phyloP scores from a whole-genome alignment of 1,140 invertebrate genomes.

The Bathynomus jamesi region DNA sequence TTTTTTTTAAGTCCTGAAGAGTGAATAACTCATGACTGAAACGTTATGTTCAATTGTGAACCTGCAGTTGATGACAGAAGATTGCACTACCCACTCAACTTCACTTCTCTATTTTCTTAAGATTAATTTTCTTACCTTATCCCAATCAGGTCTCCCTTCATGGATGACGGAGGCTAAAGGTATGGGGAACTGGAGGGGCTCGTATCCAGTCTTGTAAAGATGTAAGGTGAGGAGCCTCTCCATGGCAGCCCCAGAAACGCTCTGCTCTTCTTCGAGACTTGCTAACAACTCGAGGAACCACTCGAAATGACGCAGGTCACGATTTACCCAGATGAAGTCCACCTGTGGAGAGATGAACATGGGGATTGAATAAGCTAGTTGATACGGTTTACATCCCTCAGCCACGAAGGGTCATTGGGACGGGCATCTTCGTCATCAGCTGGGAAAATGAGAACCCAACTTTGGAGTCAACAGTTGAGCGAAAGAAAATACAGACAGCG shows the following conservation, averaged over 20 bases:
- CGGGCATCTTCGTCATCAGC: not conserved
- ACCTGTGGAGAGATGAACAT: constrained; percentile 39
- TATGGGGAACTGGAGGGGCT: constrained; percentile 32
- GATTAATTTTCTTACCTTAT: constrained; percentile 26
- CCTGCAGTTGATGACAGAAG: too few species aligned
- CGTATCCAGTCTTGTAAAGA: constrained; percentile 45
- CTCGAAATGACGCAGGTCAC: constrained; percentile 47
- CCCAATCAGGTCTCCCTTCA: constrained; percentile 38
- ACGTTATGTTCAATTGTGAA: too few species aligned
- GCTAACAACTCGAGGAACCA: constrained; percentile 47
- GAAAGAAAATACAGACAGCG: too few species aligned
- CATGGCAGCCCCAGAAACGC: constrained; percentile 40
- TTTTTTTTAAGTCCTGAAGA: too few species aligned
- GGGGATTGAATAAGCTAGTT: too few species aligned
- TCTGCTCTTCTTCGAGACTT: constrained; percentile 44
- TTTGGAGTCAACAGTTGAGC: not conserved
- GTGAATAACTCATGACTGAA: too few species aligned
- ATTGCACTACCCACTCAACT: too few species aligned
- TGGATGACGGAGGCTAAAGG: constrained; percentile 29
- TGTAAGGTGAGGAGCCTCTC: constrained; percentile 44
- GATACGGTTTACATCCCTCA: too few species aligned
- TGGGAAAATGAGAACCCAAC: not conserved
- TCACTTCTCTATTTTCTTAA: too few species aligned
- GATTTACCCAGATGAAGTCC: constrained; percentile 49
- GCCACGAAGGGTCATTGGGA: too few species aligned